Evolutionary conservation across 2,113 vertebrate genomes (phyloP).

Genomic region (Paramisgurnus dabryanus): DNA sequence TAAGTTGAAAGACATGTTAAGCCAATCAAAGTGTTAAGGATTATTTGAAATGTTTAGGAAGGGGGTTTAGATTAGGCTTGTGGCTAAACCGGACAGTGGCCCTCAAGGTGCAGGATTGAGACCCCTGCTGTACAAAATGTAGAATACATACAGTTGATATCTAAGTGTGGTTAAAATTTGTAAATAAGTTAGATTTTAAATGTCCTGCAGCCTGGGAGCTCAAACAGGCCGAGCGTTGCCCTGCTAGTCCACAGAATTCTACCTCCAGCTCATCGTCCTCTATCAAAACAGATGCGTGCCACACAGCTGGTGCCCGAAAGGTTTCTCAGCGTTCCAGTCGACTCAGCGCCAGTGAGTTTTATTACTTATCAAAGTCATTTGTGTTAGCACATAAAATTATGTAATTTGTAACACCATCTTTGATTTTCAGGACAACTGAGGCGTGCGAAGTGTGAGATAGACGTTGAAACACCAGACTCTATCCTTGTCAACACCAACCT

Average conservation of each 20-base stretch:
- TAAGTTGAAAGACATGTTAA: too few relatives aligned
- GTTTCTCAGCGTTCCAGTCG: conserved; percentile 85
- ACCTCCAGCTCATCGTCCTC: conserved; percentile 75
- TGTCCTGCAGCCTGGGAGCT: conserved; percentile 74
- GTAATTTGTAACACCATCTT: not conserved
- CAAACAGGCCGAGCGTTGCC: conserved; percentile 72
- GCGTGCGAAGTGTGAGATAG: conserved; percentile 88
- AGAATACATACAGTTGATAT: not conserved
- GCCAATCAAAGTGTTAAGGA: too few relatives aligned
- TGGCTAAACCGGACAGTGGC: too few relatives aligned
- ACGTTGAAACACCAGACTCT: conserved; percentile 97
- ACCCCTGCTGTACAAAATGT: too few relatives aligned
- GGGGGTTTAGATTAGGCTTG: too few relatives aligned
- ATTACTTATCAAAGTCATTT: not conserved
- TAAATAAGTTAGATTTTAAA: too few relatives aligned
- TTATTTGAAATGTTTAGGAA: too few relatives aligned
- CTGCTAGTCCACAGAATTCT: conserved; percentile 75
- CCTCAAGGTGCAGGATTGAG: too few relatives aligned
- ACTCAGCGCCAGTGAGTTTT: conserved; percentile 85
- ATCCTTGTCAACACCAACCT: conserved; percentile 98
- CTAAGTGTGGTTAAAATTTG: not conserved
- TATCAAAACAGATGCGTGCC: conserved; percentile 77
- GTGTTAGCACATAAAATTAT: not conserved
- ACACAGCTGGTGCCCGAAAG: conserved; percentile 81
- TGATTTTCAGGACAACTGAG: conserved; percentile 86